Base-by-base conservation (phyloP, 2,888 invertebrate genomes). In the Apodemia mormo region DNA sequence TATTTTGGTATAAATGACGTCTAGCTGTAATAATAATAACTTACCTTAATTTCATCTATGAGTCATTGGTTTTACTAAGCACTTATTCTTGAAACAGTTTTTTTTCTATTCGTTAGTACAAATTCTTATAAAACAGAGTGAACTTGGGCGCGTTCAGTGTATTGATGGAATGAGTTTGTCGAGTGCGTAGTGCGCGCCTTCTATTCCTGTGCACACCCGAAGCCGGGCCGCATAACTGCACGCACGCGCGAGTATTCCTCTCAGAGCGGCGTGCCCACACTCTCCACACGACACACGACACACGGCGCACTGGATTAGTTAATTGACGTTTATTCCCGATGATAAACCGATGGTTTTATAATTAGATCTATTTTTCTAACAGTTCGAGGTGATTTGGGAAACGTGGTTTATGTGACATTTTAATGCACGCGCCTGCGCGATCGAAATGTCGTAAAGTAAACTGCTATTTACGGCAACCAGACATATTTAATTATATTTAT, bases 241-340 rank as follows among this genome's bases (percentile, higher is more conserved):
- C 58, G 58, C 30, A 30, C 9, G 29, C 58, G 22, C 30, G 30
- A 4, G 49, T 45, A 12, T 12, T 45, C 45, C 45, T 3, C 1
- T 8, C 4, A 2, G 33, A 33, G 33, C 33, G 2, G 33, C 33
- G 33, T 22, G 22, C 4, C 33, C 40, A 1, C 40, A 8, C 12
- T 2, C 49, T 1, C 2, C 49, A n/a, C 49, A n/a, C 49, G n/a
- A 52, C 45, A 12, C 49, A 45, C 45, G 12, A 12, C 45, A 45
- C 45, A 45, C 45, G 45, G 10, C 14, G 49, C 49, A 52, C 49
- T n/a, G n/a, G n/a, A 52, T 52, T 52, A 52, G 49, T 6, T n/a
- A 52, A 52, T 52, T 52, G 6, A 52, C 52, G n/a, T n/a, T n/a
- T 52, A 52, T 52, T 52, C n/a, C 52, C 52, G 52, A 52, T 52